Conservation (phyloP, 2,113 vertebrate species). For the Epinephelus lanceolatus region DNA sequence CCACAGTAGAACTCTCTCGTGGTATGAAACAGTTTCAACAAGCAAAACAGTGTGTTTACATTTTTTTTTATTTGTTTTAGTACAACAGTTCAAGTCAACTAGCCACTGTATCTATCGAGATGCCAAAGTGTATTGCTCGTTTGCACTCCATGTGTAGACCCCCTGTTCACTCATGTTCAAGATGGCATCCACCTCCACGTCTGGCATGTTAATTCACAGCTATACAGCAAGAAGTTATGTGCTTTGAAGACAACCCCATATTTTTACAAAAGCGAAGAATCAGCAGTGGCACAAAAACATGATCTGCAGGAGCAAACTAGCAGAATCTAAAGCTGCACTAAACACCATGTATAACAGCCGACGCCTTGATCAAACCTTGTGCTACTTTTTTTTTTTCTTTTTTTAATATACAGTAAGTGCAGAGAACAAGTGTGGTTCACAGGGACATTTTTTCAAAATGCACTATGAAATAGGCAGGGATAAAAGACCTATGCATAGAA, state of each 20-base stretch:
- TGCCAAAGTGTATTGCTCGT: conserved; percentile 76
- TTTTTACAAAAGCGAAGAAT: conserved; percentile 62
- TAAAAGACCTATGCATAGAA: conserved; percentile 74
- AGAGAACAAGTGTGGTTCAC: conserved; percentile 64
- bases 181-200: conserved; percentile 48
- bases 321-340: conserved; percentile 62
- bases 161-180: conserved; percentile 32
- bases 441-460: conserved; percentile 58
- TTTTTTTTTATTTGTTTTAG: conserved; percentile 76
- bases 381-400: conserved; percentile 59
- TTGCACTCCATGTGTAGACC: conserved; percentile 68
- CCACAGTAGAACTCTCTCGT: not conserved
- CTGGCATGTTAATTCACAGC: conserved; percentile 67
- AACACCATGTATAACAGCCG: conserved; percentile 59
- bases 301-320: conserved; percentile 47
- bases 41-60: conserved; percentile 14
- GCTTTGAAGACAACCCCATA: conserved; percentile 62
- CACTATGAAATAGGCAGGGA: conserved; percentile 70
- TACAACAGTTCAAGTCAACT: conserved; percentile 79
- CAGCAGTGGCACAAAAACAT: conserved; percentile 59
- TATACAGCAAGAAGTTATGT: conserved; percentile 66
- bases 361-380: conserved; percentile 56
- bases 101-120: conserved; percentile 69
- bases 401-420: conserved; percentile 66
- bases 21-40: not conserved